Evolutionary conservation across 2,888 invertebrate species (phyloP).

Genomic region (Phlogophora meticulosa): DNA sequence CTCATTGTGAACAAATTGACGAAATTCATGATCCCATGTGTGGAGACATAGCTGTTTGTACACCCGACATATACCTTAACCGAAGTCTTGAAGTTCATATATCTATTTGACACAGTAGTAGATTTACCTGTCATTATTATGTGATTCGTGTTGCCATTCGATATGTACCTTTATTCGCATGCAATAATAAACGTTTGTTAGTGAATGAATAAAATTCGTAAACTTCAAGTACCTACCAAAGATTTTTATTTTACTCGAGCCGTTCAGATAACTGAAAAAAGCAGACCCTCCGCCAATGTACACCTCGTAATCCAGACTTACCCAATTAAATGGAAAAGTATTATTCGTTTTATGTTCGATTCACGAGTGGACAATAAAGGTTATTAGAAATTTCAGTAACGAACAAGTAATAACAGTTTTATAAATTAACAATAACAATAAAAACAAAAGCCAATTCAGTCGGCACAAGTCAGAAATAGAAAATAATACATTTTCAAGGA

Average conservation of each 20-base stretch:
- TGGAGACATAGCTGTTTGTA: slow-evolving; percentile 26
- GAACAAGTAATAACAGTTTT: slow-evolving; percentile 46
- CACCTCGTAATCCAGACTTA: slow-evolving; percentile 1
- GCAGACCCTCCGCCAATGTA: too few species aligned
- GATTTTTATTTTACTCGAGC: too few species aligned
- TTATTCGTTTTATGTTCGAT: not conserved
- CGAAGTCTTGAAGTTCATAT: not conserved
- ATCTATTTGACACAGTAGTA: not conserved
- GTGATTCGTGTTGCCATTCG: too few species aligned
- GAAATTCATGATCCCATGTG: slow-evolving; percentile 51
- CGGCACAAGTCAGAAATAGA: slow-evolving; percentile 16
- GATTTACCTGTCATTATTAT: not conserved
- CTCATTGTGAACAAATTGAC: slow-evolving; percentile 60
- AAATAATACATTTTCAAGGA: slow-evolving; percentile 12
- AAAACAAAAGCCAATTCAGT: slow-evolving; percentile 30
- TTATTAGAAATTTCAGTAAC: slow-evolving; percentile 32
- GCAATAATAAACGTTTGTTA: too few species aligned
- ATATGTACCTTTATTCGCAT: too few species aligned
- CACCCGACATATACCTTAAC: slow-evolving; percentile 11
- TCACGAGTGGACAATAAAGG: slow-evolving; percentile 8
- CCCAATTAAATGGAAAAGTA: slow-evolving; percentile 14
- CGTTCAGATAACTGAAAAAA: too few species aligned
- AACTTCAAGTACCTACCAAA: too few species aligned
- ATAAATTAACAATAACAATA: slow-evolving; percentile 41
- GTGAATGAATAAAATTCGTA: too few species aligned